Conservation (phyloP, 2,113 vertebrate species). For the Colinus virginianus region DNA sequence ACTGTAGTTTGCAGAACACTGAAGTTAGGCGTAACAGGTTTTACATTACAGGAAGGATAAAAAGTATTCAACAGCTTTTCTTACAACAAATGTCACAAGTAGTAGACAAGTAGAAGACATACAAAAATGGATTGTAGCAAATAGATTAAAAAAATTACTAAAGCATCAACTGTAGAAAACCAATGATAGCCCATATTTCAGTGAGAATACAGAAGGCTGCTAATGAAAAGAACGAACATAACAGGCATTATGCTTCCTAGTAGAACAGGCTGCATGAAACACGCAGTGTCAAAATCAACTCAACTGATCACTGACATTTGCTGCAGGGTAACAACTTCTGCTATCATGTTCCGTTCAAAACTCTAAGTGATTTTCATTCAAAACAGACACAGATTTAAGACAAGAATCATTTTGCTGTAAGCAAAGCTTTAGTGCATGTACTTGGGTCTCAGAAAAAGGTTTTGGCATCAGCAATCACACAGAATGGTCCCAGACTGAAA, state of each 20-base stretch:
- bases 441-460: constrained; percentile 26
- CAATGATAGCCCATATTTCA: constrained; percentile 23
- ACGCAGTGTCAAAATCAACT: neutral
- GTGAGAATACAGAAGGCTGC: constrained; percentile 31
- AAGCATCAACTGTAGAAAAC: constrained; percentile 51
- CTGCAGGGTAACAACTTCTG: neutral
- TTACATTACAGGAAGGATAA: constrained; percentile 32
- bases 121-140: constrained; percentile 58
- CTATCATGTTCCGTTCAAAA: neutral
- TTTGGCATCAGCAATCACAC: constrained; percentile 1
- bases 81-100: constrained; percentile 1
- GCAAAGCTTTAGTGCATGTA: constrained; percentile 38
- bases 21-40: constrained; percentile 32
- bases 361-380: constrained; percentile 20
- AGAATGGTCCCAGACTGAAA: constrained; percentile 16
- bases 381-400: constrained; percentile 31
- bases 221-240: constrained; percentile 15
- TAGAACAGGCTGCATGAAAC: neutral
- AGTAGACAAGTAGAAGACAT: constrained; percentile 50
- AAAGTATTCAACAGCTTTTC: constrained; percentile 15
- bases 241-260: neutral
- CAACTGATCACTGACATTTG: neutral
- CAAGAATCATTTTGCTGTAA: constrained; percentile 26
- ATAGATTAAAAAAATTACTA: constrained; percentile 57
- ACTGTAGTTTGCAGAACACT: constrained; percentile 36